Base-by-base conservation (phyloP, 2,797 vertebrate genomes). In the Neoniphon sammara region DNA sequence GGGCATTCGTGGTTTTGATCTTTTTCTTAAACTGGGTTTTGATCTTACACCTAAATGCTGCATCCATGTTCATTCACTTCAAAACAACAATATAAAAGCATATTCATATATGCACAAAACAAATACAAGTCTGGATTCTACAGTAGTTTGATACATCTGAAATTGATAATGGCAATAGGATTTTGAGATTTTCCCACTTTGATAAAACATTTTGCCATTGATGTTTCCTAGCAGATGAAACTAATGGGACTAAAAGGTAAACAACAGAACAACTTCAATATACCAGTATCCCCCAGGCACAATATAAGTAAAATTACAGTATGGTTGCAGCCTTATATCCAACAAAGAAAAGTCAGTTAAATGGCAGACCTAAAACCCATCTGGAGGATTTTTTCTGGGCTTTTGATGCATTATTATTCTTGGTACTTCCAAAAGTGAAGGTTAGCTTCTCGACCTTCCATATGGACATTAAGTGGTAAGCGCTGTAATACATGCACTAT, bases 1-100 rank as follows among this genome's bases (percentile, higher is more conserved):
- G 83, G 80, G 75, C 85, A 83, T 89, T 88, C 81, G 75, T 65
- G 61, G 70, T 85, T 87, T 87, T 83, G 79, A 87, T 77, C 76
- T 87, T 82, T 83, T 70, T 23, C 66, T 57, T 44, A 49, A 80
- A 83, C 80, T 65, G 62, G 36, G 20, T 73, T 86, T 85, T 82
- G 74, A 86, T 84, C 77, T 86, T 70, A 59, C 73, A 63, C 59
- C 69, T 36, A 75, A 73, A 12, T 52, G 83, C 68, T 60, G 70
- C 81, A 77, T 83, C 67, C 36, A 30, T 74, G 69, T 78, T 85
- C 60, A 84, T 86, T 82, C 62, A 76, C 30, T 55, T 82, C 53
- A 39, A 54, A 34, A 68, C 20, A 81, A 78, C 10, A 69, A 80
- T 55, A 79, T 58, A 75, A 34, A 53, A 80, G 80, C 66, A 82